Evolutionary conservation across 2,888 invertebrate species (phyloP).

Genomic region (Emmelina monodactyla): DNA sequence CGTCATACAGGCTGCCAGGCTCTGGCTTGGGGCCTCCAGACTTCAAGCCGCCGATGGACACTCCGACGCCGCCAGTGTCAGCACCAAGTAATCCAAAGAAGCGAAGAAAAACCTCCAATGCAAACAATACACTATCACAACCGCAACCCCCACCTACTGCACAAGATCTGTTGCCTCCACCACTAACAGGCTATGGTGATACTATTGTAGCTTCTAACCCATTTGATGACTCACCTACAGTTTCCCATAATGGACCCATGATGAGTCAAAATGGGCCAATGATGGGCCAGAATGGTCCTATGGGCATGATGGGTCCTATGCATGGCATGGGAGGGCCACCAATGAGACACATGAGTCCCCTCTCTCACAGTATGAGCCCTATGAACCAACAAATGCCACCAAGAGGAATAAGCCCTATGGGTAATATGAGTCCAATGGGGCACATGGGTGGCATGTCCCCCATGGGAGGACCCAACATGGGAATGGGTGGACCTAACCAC

Average conservation of each 20-base stretch:
- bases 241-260: slow-evolving; percentile 68
- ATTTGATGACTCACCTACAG: slow-evolving; percentile 87
- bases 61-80: slow-evolving; percentile 73
- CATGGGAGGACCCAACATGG: slow-evolving; percentile 77
- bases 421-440: slow-evolving; percentile 75
- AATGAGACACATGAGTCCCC: slow-evolving; percentile 72
- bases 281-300: slow-evolving; percentile 73
- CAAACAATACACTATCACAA: slow-evolving; percentile 70
- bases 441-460: slow-evolving; percentile 74
- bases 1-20: slow-evolving; percentile 79
- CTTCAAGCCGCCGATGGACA: slow-evolving; percentile 77
- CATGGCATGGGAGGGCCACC: slow-evolving; percentile 70
- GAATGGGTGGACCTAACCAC: slow-evolving; percentile 69
- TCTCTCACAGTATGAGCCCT: slow-evolving; percentile 68
- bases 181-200: slow-evolving; percentile 89
- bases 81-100: slow-evolving; percentile 88
- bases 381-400: slow-evolving; percentile 72
- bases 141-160: slow-evolving; percentile 76
- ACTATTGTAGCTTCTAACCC: slow-evolving; percentile 95
- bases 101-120: slow-evolving; percentile 81
- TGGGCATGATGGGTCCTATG: slow-evolving; percentile 71
- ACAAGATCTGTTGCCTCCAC: slow-evolving; percentile 83
- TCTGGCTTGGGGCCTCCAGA: slow-evolving; percentile 75
- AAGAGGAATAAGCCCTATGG: slow-evolving; percentile 72
- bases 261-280: slow-evolving; percentile 70